phyloP scores from a whole-genome alignment of 2,113 vertebrate species.

The Accipiter cooperii region DNA sequence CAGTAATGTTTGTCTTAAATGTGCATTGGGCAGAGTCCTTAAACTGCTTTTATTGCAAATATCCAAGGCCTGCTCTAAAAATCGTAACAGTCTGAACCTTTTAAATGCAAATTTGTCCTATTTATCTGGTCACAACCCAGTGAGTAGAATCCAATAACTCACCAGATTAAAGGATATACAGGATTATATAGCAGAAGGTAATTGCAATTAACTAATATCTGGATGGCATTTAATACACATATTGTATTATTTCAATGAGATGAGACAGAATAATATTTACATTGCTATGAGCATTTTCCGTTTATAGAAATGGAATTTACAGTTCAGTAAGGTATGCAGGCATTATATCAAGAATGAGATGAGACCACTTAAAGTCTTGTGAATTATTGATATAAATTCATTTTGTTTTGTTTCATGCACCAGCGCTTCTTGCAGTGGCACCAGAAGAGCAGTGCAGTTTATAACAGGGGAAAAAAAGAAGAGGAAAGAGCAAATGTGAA shows the following conservation, averaged over 20 bases:
- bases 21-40: slow-evolving; percentile 21
- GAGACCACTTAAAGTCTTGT: slow-evolving; percentile 57
- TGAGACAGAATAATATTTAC: slow-evolving; percentile 65
- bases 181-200: slow-evolving; percentile 60
- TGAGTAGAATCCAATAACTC: slow-evolving; percentile 60
- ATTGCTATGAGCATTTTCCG: slow-evolving; percentile 36
- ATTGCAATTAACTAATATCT: slow-evolving; percentile 60
- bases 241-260: slow-evolving; percentile 59
- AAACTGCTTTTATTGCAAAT: slow-evolving; percentile 40
- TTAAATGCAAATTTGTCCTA: slow-evolving; percentile 56
- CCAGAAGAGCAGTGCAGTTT: slow-evolving; percentile 36
- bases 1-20: not conserved
- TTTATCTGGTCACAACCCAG: slow-evolving; percentile 51
- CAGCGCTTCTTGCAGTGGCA: slow-evolving; percentile 6
- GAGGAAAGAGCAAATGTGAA: slow-evolving; percentile 62
- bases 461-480: not conserved
- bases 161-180: slow-evolving; percentile 49
- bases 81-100: slow-evolving; percentile 23
- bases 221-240: slow-evolving; percentile 57
- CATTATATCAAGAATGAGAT: slow-evolving; percentile 33
- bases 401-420: slow-evolving; percentile 63
- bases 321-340: slow-evolving; percentile 56
- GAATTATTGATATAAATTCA: slow-evolving; percentile 58
- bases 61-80: slow-evolving; percentile 32
- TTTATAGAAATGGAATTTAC: slow-evolving; percentile 58